Conservation (phyloP, 1,140 invertebrate genomes). For the Trichoplusia ni region DNA sequence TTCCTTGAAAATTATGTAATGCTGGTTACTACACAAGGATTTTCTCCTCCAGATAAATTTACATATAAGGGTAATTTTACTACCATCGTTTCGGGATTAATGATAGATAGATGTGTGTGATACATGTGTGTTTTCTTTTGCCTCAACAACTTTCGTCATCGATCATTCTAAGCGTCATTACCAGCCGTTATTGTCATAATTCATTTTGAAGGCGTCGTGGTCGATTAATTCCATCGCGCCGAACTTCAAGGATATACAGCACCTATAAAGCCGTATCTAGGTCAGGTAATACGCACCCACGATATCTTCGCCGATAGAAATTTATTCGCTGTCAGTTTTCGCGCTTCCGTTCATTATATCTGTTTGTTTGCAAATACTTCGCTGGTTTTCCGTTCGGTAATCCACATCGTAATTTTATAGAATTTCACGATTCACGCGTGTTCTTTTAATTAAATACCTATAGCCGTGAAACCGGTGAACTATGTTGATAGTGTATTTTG, state of each 20-base stretch:
- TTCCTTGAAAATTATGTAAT: too few species aligned
- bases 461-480: too few species aligned
- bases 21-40: too few species aligned
- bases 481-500: too few species aligned
- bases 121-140: not conserved
- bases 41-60: too few species aligned
- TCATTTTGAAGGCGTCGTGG: not conserved
- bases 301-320: constrained; percentile 9
- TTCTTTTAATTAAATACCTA: not conserved
- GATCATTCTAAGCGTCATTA: not conserved
- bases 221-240: not conserved
- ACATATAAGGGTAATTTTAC: too few species aligned
- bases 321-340: constrained; percentile 15
- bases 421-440: not conserved
- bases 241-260: not conserved
- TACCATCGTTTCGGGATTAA: too few species aligned
- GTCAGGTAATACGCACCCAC: too few species aligned
- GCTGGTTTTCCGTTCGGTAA: not conserved
- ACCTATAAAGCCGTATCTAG: not conserved
- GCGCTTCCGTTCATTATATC: constrained; percentile 20
- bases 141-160: not conserved
- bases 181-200: not conserved
- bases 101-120: too few species aligned
- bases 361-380: constrained; percentile 5
- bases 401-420: not conserved